phyloP scores from a whole-genome alignment of 2,888 invertebrate genomes.

The Macaria liturata region DNA sequence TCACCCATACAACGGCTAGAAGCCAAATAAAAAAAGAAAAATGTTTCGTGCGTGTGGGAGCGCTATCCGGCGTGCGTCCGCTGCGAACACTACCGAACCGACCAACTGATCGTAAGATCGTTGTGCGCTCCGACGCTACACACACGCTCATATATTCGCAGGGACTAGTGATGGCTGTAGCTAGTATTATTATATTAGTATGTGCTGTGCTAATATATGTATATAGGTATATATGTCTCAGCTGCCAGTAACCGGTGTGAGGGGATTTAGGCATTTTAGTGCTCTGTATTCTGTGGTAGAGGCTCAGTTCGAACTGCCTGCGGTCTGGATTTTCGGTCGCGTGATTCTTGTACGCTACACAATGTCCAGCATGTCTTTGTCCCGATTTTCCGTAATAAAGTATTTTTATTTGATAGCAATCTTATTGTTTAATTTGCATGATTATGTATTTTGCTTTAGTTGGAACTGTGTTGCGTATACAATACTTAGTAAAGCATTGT shows the following conservation, averaged over 20 bases:
- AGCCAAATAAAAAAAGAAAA: constrained; percentile 84
- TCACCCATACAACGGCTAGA: constrained; percentile 84
- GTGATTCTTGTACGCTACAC: too few species aligned
- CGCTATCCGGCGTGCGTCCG: constrained; percentile 65
- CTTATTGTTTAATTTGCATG: too few species aligned
- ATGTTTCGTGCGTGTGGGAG: constrained; percentile 67
- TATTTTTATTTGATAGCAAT: too few species aligned
- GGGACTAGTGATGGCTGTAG: constrained; percentile 41
- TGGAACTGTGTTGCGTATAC: too few species aligned
- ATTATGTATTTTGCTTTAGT: too few species aligned
- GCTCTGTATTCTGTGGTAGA: too few species aligned
- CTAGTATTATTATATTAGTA: constrained; percentile 10
- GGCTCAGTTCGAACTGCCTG: constrained; percentile 9
- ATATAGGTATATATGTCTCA: too few species aligned
- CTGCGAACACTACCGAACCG: constrained; percentile 59
- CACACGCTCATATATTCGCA: constrained; percentile 63
- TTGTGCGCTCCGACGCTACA: constrained; percentile 31
- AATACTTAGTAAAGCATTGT: too few species aligned
- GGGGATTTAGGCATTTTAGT: background rate
- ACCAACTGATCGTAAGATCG: constrained; percentile 72
- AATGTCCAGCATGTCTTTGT: too few species aligned
- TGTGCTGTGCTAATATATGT: background rate
- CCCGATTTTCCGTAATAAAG: too few species aligned
- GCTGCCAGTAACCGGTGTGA: constrained; percentile 17
- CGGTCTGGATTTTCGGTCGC: background rate